Evolutionary conservation across 2,797 vertebrate species (phyloP), one percentile per base, ranked within the genome.

Genomic region (Aplochiton taeniatus): DNA sequence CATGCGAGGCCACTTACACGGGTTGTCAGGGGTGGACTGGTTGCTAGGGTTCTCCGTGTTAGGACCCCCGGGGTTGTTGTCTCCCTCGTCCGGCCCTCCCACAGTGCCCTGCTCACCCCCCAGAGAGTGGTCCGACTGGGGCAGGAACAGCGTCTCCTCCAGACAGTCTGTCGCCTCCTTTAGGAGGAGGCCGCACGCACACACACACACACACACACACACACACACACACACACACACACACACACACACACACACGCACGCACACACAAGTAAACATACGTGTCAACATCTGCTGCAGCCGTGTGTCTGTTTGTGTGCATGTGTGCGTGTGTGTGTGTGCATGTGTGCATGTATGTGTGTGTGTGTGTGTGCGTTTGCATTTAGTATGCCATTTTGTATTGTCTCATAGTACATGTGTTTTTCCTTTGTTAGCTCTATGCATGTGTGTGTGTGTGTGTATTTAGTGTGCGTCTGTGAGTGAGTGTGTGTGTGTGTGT

Each of bases 91-190:
- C 9, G 88, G 91, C 80, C 91, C 91, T 49, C 90, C 94, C 79
- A 95, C 95, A 1, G 84, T 83, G 9, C 60, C 60, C 14, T 11
- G 31, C 31, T 42, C 60, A 3, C 31, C 31, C 66, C 91, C 94
- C 5, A 95, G 83, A 54, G 88, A 91, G 75, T 94, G 94, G 74
- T 97, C 95, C 12, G 92, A 82, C 83, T 88, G 94, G 80, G 92
- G 92, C 73, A 94, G 89, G 20, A 98, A 88, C 87, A 99, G 87
- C 18, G 95, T 98, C 46, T 99, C 98, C 80, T 99, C 98, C 46
- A 99, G 92, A 85, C 93, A 95, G 75, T 99, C 96, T 43, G 95
- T 95, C 20, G 96, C 92, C 69, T 99, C 98, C 97, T 99, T 87
- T 52, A 11, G 66, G 41, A 66, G 42, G 31, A 31, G 31, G 31